Evolutionary conservation across 92 coral and sea anemone genomes (phyloP).

Genomic region (Palythoa grandiflora): DNA sequence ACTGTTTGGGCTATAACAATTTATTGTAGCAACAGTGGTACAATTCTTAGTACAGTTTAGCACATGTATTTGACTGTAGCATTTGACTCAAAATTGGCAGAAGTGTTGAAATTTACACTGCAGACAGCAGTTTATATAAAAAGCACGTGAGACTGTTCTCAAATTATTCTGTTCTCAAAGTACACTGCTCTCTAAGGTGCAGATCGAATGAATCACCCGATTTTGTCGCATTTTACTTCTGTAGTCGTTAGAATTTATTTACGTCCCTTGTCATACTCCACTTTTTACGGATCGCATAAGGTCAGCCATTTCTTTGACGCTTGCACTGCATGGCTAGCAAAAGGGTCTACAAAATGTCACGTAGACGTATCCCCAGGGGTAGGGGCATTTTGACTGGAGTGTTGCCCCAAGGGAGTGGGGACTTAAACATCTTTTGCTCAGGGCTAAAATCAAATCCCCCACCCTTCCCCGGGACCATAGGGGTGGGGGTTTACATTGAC

Average conservation of each 20-base stretch:
- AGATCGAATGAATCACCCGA: not conserved
- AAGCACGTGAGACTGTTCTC: conserved; percentile 13
- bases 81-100: too few species aligned
- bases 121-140: conserved; percentile 19
- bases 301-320: too few species aligned
- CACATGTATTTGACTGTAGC: conserved; percentile 19
- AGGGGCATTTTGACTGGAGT: too few species aligned
- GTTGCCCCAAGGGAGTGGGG: too few species aligned
- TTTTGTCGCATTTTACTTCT: conserved; percentile 16
- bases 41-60: conserved; percentile 13
- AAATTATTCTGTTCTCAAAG: conserved; percentile 10
- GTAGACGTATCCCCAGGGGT: too few species aligned
- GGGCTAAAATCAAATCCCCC: too few species aligned
- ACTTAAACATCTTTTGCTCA: too few species aligned
- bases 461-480: too few species aligned
- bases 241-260: not conserved
- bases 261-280: conserved; percentile 11
- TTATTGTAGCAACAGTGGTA: not conserved
- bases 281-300: too few species aligned
- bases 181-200: conserved; percentile 17
- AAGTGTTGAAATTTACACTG: not conserved
- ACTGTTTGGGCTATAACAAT: conserved; percentile 10
- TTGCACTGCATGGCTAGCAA: too few species aligned
- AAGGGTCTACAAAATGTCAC: too few species aligned
- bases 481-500: too few species aligned